Conservation (phyloP, 1,140 invertebrate species). For the Pseudomyrmex dendroicus region DNA sequence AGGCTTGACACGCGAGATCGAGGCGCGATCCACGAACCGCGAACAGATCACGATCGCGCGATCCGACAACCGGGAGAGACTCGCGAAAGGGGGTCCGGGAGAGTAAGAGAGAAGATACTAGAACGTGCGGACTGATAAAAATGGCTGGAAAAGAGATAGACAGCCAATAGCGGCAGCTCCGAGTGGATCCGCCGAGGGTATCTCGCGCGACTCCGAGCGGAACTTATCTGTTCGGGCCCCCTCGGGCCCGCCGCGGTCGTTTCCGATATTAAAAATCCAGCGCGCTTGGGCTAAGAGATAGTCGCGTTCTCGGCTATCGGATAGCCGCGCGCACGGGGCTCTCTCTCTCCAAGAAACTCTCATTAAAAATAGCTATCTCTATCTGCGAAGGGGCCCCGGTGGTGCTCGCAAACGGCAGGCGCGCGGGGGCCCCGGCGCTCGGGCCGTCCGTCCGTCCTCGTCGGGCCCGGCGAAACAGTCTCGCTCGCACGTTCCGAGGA, state of each 20-base stretch:
- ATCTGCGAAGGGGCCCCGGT: slow-evolving; percentile 67
- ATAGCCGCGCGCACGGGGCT: slow-evolving; percentile 67
- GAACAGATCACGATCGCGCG: slow-evolving; percentile 60
- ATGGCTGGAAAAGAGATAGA: slow-evolving; percentile 67
- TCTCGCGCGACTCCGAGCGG: slow-evolving; percentile 58
- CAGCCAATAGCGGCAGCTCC: slow-evolving; percentile 27
- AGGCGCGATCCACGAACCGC: slow-evolving; percentile 29
- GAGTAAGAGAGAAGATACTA: background rate
- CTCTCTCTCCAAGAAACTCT: slow-evolving; percentile 75
- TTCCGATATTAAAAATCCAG: slow-evolving; percentile 81
- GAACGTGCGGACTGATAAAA: slow-evolving; percentile 48
- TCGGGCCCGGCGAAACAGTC: slow-evolving; percentile 6
- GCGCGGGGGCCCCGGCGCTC: background rate
- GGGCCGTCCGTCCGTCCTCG: slow-evolving; percentile 57
- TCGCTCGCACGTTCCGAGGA: slow-evolving; percentile 1
- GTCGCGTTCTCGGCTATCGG: slow-evolving; percentile 70
- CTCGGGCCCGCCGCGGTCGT: slow-evolving; percentile 64
- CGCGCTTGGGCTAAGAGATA: slow-evolving; percentile 69
- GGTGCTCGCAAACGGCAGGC: slow-evolving; percentile 73
- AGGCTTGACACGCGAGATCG: slow-evolving; percentile 38
- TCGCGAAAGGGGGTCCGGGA: slow-evolving; percentile 9
- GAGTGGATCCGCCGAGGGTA: slow-evolving; percentile 57
- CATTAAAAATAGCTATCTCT: slow-evolving; percentile 84
- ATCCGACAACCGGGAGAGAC: slow-evolving; percentile 6
- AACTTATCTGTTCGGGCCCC: slow-evolving; percentile 65